Conservation (phyloP, 2,797 vertebrate species). For the Botia kubotai region DNA sequence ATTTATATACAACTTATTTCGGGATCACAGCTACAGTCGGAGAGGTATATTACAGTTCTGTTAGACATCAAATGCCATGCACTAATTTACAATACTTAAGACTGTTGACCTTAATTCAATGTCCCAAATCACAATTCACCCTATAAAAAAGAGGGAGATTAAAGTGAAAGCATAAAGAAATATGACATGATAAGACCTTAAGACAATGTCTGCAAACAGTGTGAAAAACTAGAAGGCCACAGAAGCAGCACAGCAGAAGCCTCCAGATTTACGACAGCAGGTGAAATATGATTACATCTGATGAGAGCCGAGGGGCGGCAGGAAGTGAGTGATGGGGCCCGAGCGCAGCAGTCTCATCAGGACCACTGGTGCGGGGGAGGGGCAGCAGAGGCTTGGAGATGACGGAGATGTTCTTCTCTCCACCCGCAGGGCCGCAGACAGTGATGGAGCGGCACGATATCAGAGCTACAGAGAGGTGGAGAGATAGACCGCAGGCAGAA, state of each 20-base stretch:
- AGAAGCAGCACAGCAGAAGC: constrained; percentile 9
- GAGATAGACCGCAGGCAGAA: constrained; percentile 10
- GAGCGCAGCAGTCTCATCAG: constrained; percentile 39
- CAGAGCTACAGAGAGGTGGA: constrained; percentile 25
- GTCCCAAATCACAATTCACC: too few relatives aligned
- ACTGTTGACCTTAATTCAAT: too few relatives aligned
- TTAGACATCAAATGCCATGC: too few relatives aligned
- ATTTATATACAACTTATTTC: too few relatives aligned
- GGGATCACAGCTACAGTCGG: too few relatives aligned
- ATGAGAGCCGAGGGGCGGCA: constrained; percentile 26
- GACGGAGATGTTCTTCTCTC: constrained; percentile 5
- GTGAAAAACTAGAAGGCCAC: neutral
- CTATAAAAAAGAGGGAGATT: too few relatives aligned
- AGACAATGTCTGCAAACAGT: constrained; percentile 9
- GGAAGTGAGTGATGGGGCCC: constrained; percentile 25
- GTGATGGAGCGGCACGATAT: constrained; percentile 12
- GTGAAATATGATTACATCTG: constrained; percentile 55
- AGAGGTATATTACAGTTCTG: too few relatives aligned
- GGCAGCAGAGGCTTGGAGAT: neutral
- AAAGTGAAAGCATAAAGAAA: too few relatives aligned
- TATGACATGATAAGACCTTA: neutral
- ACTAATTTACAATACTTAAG: too few relatives aligned
- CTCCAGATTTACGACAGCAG: constrained; percentile 26
- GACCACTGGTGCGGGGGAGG: constrained; percentile 9
- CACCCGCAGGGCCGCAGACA: constrained; percentile 14